These are phyloP conservation scores for Dendrocincla tyrannina DNA, from an alignment of 2,797 vertebrate species.

Conservation along the genomic window DNA sequence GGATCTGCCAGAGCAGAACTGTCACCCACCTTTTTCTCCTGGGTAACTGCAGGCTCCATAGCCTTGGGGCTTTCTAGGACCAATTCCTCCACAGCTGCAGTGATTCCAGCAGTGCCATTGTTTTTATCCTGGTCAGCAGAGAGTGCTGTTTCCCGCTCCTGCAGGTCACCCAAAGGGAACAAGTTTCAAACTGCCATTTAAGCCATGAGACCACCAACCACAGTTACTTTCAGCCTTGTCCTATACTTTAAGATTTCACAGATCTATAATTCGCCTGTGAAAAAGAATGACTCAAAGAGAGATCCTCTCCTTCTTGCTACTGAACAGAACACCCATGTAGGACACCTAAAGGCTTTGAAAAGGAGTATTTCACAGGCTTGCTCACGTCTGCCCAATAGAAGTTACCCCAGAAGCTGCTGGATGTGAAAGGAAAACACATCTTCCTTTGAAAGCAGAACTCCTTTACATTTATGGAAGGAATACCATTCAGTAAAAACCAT, in stretches of 20 bases:
- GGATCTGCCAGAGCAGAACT: neutral
- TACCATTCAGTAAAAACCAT: neutral
- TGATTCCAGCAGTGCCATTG: constrained; percentile 41
- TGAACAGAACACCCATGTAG: neutral
- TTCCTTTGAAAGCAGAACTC: neutral
- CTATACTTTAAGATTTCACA: neutral
- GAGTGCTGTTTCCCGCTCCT: constrained; percentile 87
- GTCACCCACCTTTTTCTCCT: constrained; percentile 70
- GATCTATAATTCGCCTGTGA: neutral
- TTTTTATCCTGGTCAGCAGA: constrained; percentile 67
- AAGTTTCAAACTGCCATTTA: neutral
- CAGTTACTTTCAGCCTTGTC: neutral
- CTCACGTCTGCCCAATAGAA: neutral
- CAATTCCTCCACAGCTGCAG: constrained; percentile 80
- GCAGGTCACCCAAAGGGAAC: neutral
- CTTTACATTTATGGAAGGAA: neutral
- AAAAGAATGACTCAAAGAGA: neutral
- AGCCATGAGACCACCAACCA: neutral
- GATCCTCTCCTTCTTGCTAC: neutral
- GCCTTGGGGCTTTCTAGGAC: constrained; percentile 76
- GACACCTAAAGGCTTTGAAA: neutral
- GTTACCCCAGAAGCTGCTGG: neutral
- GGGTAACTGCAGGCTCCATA: constrained; percentile 58
- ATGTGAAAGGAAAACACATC: neutral
- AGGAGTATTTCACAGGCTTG: neutral